Conservation (phyloP, 2,797 vertebrate genomes). For the Neomorphus geoffroyi region DNA sequence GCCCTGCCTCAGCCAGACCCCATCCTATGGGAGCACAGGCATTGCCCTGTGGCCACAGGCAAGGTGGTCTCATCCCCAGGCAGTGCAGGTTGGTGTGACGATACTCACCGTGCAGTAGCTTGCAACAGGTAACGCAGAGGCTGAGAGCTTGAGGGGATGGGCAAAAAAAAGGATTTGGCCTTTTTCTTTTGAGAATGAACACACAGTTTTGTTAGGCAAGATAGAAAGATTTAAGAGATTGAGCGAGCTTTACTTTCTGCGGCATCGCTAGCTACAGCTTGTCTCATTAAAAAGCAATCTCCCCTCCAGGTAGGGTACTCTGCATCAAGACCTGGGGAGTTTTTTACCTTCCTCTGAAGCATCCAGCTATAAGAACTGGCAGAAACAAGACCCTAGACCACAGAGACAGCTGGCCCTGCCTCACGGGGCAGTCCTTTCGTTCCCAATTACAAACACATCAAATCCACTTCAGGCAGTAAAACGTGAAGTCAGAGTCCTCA, state of each 20-base stretch:
- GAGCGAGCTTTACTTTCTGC: background rate
- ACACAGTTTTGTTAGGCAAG: background rate
- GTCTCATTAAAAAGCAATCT: background rate
- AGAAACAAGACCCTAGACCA: conserved; percentile 38
- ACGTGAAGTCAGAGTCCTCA: background rate
- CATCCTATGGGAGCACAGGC: fast-evolving
- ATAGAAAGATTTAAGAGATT: background rate
- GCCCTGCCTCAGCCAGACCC: background rate
- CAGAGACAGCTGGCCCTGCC: background rate
- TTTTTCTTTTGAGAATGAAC: background rate
- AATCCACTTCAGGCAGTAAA: background rate
- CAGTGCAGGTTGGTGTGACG: background rate
- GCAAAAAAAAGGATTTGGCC: background rate
- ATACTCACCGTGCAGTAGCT: background rate
- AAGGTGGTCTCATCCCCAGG: background rate
- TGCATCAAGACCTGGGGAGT: background rate
- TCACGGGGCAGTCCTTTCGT: fast-evolving
- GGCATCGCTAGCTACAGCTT: background rate
- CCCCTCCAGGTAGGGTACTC: background rate
- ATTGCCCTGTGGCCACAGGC: fast-evolving
- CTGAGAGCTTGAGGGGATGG: background rate
- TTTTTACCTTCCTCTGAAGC: conserved; percentile 69
- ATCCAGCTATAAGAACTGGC: conserved; percentile 49
- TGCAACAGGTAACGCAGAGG: background rate
- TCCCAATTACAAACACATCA: background rate